Evolutionary conservation across 2,888 invertebrate species (phyloP).

Genomic region (Noctua janthe): DNA sequence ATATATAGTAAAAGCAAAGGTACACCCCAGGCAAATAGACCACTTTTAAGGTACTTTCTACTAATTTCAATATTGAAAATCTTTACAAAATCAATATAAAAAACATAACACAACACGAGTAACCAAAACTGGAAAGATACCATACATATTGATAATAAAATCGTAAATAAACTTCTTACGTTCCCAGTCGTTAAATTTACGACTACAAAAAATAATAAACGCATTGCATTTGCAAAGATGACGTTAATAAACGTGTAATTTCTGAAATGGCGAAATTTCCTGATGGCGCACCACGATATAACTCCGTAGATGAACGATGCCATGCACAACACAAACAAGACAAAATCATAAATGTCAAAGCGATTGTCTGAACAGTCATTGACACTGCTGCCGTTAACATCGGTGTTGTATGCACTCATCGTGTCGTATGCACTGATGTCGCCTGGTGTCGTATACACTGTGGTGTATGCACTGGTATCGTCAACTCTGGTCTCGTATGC

Average conservation of each 20-base stretch:
- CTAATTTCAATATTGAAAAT: slow-evolving; percentile 29
- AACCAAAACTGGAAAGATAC: slow-evolving; percentile 27
- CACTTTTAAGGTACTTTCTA: slow-evolving; percentile 37
- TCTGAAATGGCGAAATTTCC: slow-evolving; percentile 41
- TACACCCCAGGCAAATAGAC: slow-evolving; percentile 28
- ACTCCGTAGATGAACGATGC: slow-evolving; percentile 17
- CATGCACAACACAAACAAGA: background rate
- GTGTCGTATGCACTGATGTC: background rate
- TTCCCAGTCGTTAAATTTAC: background rate
- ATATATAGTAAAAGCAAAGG: slow-evolving; percentile 2
- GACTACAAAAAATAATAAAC: background rate
- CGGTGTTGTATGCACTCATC: background rate
- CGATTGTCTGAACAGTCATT: fast-evolving
- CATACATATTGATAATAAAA: background rate
- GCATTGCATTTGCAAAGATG: background rate
- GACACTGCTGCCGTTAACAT: background rate
- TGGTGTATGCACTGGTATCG: background rate
- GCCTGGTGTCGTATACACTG: background rate
- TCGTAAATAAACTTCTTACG: fast-evolving
- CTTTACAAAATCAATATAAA: slow-evolving; percentile 48
- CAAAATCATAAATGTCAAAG: background rate
- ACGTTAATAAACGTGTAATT: slow-evolving; percentile 39
- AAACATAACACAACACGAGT: slow-evolving; percentile 38
- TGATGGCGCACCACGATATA: slow-evolving; percentile 32
- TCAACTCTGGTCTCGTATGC: background rate